Percentiles rank a stretch among this genome's conserved stretches.
Evolutionary conservation across 2,113 vertebrate species (phyloP).

Genomic region (Vulpes lagopus): DNA sequence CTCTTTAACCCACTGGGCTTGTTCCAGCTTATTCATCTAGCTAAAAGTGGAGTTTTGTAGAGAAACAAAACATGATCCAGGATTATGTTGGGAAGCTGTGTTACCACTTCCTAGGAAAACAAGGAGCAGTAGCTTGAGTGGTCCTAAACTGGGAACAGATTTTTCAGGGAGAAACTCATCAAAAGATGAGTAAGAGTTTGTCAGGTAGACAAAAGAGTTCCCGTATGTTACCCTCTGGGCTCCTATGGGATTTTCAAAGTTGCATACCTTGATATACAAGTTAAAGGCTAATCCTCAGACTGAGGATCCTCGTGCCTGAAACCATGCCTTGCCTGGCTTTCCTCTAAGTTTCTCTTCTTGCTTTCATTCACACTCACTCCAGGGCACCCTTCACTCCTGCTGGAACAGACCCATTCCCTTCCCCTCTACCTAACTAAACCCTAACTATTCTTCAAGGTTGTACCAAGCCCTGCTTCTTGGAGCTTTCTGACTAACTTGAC

Average conservation of each 20-base stretch:
- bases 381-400: background rate
- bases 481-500: background rate
- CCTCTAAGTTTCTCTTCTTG: background rate
- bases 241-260: background rate
- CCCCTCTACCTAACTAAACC: background rate
- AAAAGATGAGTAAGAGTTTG: background rate
- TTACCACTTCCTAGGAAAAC: background rate
- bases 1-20: background rate
- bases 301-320: background rate
- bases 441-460: background rate
- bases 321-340: background rate
- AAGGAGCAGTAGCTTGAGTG: background rate
- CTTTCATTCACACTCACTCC: background rate
- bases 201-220: background rate
- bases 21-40: background rate
- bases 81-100: background rate
- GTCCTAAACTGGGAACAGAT: background rate
- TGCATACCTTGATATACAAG: background rate
- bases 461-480: background rate
- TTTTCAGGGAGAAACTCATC: background rate
- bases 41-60: background rate
- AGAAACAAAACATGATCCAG: background rate
- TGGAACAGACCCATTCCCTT: background rate
- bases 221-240: background rate
- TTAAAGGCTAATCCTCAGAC: background rate